Evolutionary conservation across 1,140 invertebrate species (phyloP), one percentile per base, ranked within the genome.

Genomic region (Ectropis grisescens): DNA sequence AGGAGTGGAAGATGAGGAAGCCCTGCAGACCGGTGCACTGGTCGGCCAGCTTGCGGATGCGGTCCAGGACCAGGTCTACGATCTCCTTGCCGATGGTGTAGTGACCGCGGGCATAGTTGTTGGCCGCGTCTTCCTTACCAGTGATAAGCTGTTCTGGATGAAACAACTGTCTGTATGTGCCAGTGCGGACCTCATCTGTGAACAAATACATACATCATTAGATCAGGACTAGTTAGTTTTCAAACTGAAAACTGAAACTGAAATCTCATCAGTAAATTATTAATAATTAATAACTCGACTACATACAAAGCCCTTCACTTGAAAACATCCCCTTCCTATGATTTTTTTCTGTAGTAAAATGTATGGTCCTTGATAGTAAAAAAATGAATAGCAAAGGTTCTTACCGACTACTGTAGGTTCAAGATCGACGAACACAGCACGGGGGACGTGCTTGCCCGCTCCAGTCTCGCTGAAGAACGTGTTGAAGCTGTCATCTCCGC

Each of bases 391-490:
- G 6, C 4, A 9, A 10, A 38, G 58, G n/a, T n/a, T 66, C 86
- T 82, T 50, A 92, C 92, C 92, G 14, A 95, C 91, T 42, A 94
- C 93, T 52, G 93, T 94, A 29, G 94, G 92, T 75, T 96, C 94
- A 53, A 96, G 82, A 74, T 96, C 94, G 0, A 96, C 91, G 61
- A 94, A 95, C 24, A 93, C 90, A 14, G 93, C 93, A 47, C 93
- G 79, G 10, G 93, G 93, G 9, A 95, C 93, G 68, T 95, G 93
- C 64, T 95, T 95, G 53, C 92, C 94, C 24, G 91, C 87, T 13
- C 91, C 91, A 38, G 93, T 97, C 76, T 97, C 94, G 52, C 90
- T 93, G 86, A 96, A 96, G 84, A 95, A 95, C 29, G 93, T 94
- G 79, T 93, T 94, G 83, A 95, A 94, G 12, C 91, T 93, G 71